A percentile compares a stretch with the other conserved stretches of the same genome.
Conservation (phyloP, 2,888 invertebrate species). For the Synergus umbraculus region DNA sequence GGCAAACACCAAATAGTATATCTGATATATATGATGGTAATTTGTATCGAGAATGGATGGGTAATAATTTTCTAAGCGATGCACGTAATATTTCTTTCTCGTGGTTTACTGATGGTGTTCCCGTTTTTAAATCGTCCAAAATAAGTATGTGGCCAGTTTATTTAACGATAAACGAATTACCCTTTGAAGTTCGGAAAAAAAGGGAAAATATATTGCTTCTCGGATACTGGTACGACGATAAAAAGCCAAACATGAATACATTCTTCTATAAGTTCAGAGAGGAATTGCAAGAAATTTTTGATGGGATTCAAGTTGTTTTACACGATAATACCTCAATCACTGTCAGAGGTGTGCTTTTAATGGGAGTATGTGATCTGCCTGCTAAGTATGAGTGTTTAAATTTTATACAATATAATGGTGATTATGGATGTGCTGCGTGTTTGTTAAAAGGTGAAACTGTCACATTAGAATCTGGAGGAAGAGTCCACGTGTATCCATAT, state of each 20-base stretch:
- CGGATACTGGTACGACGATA: constrained; percentile 15
- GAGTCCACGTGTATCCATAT: constrained; percentile 47
- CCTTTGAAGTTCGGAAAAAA: constrained; percentile 19
- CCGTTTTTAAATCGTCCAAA: constrained; percentile 46
- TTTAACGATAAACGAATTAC: constrained; percentile 26
- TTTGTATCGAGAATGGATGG: constrained; percentile 24
- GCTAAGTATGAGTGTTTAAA: constrained; percentile 50
- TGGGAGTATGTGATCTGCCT: constrained; percentile 47
- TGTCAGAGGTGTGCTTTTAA: constrained; percentile 45
- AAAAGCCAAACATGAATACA: constrained; percentile 23
- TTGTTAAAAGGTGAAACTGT: constrained; percentile 45
- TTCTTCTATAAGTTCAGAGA: constrained; percentile 22
- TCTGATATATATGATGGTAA: constrained; percentile 39
- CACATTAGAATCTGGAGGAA: constrained; percentile 27
- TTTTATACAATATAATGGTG: constrained; percentile 49
- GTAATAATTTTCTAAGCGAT: constrained; percentile 32
- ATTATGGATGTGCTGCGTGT: constrained; percentile 48
- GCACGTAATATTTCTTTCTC: no score
- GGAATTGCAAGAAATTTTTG: not conserved
- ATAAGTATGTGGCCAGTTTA: constrained; percentile 41
- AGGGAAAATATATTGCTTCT: constrained; percentile 21
- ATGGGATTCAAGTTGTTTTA: not conserved
- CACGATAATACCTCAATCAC: not conserved
- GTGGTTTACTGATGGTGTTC: constrained; percentile 48
- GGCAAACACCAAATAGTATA: not conserved